Base-by-base conservation (phyloP, 2,888 invertebrate genomes). In the Mesorhabditis belari region DNA sequence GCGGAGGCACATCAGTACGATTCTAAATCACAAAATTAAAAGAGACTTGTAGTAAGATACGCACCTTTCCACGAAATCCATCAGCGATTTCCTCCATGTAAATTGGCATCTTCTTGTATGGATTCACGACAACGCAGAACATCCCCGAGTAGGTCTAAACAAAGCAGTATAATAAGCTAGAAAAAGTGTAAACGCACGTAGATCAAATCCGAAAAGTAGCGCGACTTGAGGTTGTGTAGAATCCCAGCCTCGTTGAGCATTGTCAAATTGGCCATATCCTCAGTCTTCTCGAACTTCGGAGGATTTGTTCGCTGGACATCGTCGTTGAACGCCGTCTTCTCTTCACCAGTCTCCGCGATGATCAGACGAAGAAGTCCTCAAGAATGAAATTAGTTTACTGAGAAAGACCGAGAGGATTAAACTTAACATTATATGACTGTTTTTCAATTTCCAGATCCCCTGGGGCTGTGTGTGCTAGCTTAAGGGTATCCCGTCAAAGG, bases 71-170 rank as follows among this genome's bases (percentile, higher is more conserved):
- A 87, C 95, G 96, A 86, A 96, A 98, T 85, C 92, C 87, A 84
- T 96, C 95, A 88, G 96, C 93, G 77, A 98, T 92, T 86, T 92
- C 92, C 85, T 96, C 95, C 82, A 94, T 94, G 87, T 98, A 98
- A 83, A 98, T 98, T 69, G 95, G 94, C 82, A 96, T 87, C n/a
- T n/a, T n/a, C n/a, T n/a, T n/a, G n/a, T n/a, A n/a, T n/a, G n/a
- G n/a, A n/a, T n/a, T n/a, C n/a, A 98, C 94, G 79, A 96, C 96
- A 82, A 98, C 96, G 85, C 96, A 98, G 87, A 98, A 98, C 79
- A 98, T 89, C 69, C 96, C 96, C 72, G 96, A 98, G 85, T 98
- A 98, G 77, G 96, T 98, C 96, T 98, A 88, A 27, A 87, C 60
- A 5, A 19, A 12, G 17, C 17, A 27, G 19, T 25, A 28, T 24